phyloP scores from a whole-genome alignment of 2,113 vertebrate genomes.

The Macaca mulatta region DNA sequence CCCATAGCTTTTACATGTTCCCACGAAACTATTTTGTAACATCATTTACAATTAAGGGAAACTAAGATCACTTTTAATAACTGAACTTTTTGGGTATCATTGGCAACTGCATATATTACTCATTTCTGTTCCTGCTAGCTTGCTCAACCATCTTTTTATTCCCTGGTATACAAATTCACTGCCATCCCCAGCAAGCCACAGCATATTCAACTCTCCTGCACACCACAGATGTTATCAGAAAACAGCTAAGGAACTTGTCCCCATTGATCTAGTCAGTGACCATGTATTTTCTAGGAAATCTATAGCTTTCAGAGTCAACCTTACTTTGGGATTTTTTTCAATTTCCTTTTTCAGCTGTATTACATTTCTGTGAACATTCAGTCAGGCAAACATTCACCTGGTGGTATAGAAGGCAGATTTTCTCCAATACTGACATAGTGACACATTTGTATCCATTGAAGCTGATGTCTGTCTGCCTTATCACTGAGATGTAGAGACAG shows the following conservation, averaged over 20 bases:
- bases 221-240: not conserved
- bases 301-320: not conserved
- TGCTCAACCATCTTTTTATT: not conserved
- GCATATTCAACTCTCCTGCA: not conserved
- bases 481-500: not conserved
- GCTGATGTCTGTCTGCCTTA: not conserved
- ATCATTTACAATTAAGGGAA: not conserved
- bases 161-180: not conserved
- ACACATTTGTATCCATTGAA: not conserved
- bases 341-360: not conserved
- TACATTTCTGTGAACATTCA: not conserved
- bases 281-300: not conserved
- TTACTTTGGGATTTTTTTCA: not conserved
- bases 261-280: not conserved
- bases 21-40: not conserved
- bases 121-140: not conserved
- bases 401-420: not conserved
- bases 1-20: not conserved
- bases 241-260: not conserved
- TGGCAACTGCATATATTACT: not conserved
- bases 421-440: not conserved
- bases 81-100: not conserved
- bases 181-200: accelerated
- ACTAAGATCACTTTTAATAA: not conserved
- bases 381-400: not conserved